These are phyloP conservation scores for Trypoxylon attenuatum DNA, from an alignment of 2,888 invertebrate genomes.

Conservation along the genomic window DNA sequence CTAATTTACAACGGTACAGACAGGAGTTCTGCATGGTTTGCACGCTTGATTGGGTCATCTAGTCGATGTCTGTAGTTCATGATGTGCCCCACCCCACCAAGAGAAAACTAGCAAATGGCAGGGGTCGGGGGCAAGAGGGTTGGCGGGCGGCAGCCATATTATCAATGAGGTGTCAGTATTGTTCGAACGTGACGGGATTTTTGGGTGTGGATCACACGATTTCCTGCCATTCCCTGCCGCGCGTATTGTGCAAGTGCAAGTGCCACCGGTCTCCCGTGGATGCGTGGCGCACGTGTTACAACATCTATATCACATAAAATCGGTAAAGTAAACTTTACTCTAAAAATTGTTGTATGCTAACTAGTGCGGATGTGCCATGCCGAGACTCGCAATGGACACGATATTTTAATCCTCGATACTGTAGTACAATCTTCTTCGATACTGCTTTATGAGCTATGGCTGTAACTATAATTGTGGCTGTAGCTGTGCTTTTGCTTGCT, in stretches of 20 bases:
- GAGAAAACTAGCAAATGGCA: slow-evolving; percentile 11
- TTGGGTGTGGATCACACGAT: slow-evolving; percentile 73
- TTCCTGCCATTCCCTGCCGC: slow-evolving; percentile 59
- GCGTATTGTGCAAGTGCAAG: slow-evolving; percentile 63
- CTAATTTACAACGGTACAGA: too few species aligned
- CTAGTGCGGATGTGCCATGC: slow-evolving; percentile 9
- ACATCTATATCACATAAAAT: slow-evolving; percentile 53
- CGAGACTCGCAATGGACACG: slow-evolving; percentile 7
- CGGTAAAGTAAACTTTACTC: slow-evolving; percentile 46
- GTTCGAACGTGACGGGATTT: slow-evolving; percentile 73
- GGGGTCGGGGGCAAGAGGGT: slow-evolving; percentile 31
- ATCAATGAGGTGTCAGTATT: slow-evolving; percentile 75
- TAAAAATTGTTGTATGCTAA: slow-evolving; percentile 23
- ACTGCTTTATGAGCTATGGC: slow-evolving; percentile 5
- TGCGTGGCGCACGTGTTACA: slow-evolving; percentile 64
- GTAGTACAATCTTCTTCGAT: slow-evolving; percentile 11
- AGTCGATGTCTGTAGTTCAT: slow-evolving; percentile 17
- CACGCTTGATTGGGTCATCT: slow-evolving; percentile 24
- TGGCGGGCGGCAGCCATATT: slow-evolving; percentile 71
- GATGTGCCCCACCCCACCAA: slow-evolving; percentile 29
- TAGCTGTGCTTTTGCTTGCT: neutral
- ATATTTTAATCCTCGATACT: neutral
- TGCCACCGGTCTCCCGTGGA: slow-evolving; percentile 64
- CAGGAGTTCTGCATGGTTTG: too few species aligned
- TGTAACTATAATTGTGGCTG: neutral